Conservation (phyloP, 2,888 invertebrate genomes). For the Acanthosoma haemorrhoidale region DNA sequence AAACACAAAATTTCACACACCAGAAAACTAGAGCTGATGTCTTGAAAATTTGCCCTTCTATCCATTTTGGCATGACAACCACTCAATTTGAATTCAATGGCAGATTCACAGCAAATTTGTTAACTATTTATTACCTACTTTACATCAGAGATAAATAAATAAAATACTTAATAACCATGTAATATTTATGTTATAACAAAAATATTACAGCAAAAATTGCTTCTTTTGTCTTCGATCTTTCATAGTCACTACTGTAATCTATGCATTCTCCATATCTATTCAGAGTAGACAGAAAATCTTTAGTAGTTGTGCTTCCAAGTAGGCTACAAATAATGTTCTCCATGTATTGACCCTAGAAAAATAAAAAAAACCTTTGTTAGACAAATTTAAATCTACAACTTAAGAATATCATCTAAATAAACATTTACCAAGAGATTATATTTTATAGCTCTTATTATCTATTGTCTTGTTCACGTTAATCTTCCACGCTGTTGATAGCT, state of each 20-base stretch:
- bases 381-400: not conserved
- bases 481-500: too few relatives aligned
- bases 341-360: not conserved
- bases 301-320: not conserved
- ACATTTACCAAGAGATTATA: not conserved
- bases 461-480: too few relatives aligned
- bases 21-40: too few relatives aligned
- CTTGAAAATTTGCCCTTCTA: too few relatives aligned
- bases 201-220: not conserved
- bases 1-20: too few relatives aligned
- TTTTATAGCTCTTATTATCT: too few relatives aligned
- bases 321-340: not conserved
- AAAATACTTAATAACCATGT: too few relatives aligned
- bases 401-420: not conserved
- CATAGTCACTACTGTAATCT: not conserved
- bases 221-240: not conserved
- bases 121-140: too few relatives aligned
- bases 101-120: too few relatives aligned
- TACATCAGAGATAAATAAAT: too few relatives aligned
- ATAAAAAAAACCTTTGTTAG: not conserved
- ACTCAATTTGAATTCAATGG: too few relatives aligned
- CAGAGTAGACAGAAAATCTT: not conserved
- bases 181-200: not conserved
- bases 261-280: not conserved
- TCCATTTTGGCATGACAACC: too few relatives aligned